Conservation (phyloP, 2,797 vertebrate species). For the Molossus alvarezi region DNA sequence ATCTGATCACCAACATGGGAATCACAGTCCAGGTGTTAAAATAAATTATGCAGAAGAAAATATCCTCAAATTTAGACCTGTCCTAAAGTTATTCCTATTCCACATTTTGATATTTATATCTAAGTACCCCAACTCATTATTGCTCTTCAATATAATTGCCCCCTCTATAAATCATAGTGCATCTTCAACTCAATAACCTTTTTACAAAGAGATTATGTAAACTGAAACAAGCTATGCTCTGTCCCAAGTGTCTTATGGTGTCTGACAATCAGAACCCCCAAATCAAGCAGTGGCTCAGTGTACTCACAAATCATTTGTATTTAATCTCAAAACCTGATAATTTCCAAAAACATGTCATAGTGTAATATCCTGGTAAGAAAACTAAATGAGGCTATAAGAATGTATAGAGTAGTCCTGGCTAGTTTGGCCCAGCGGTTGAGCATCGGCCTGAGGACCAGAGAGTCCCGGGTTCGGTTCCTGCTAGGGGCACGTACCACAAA, state of each 20-base stretch:
- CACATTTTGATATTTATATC: slow-evolving; percentile 33
- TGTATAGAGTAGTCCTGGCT: neutral
- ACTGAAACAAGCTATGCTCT: neutral
- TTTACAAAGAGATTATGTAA: slow-evolving; percentile 3
- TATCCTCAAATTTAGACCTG: neutral
- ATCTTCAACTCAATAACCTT: neutral
- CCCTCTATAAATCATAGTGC: neutral
- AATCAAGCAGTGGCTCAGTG: neutral
- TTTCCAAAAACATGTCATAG: slow-evolving; percentile 55
- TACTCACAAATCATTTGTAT: neutral
- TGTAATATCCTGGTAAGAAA: neutral
- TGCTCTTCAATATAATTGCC: neutral
- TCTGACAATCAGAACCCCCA: neutral
- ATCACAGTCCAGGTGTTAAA: neutral
- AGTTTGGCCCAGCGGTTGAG: no score
- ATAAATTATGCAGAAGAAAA: neutral
- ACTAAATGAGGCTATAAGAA: neutral
- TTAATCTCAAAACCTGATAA: neutral
- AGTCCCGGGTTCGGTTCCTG: no score
- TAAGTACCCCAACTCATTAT: neutral
- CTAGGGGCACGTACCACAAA: no score
- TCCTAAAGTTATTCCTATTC: neutral
- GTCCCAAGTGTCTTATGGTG: neutral
- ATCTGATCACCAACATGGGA: neutral
- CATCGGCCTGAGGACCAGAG: no score